Evolutionary conservation across 1,140 invertebrate genomes (phyloP).

Genomic region (Bombus confusus): DNA sequence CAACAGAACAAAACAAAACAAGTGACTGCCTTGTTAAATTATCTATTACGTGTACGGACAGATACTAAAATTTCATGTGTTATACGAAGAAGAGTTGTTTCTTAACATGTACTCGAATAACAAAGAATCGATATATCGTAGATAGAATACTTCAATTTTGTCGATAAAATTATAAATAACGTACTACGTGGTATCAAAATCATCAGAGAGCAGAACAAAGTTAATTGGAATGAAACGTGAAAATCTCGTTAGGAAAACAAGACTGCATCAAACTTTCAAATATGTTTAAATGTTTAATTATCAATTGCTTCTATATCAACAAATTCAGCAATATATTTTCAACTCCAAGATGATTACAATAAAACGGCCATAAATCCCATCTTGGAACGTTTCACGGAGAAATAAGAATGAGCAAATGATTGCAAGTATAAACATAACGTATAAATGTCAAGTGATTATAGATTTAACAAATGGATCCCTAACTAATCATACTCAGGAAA

Average conservation of each 20-base stretch:
- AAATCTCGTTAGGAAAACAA: neutral
- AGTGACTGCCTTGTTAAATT: too few species aligned
- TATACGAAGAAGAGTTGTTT: neutral
- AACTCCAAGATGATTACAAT: neutral
- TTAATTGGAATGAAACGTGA: constrained; percentile 16
- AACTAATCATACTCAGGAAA: constrained; percentile 20
- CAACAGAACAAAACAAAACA: neutral
- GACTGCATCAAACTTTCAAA: neutral
- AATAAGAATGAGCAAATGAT: neutral
- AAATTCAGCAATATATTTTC: neutral
- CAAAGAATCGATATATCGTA: neutral
- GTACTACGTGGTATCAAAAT: neutral
- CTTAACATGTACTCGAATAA: too few species aligned
- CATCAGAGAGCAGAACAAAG: constrained; percentile 1
- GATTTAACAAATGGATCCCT: constrained; percentile 1
- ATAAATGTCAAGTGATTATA: neutral
- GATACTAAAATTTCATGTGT: too few species aligned
- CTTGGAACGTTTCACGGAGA: neutral
- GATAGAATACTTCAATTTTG: neutral
- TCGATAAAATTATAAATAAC: neutral
- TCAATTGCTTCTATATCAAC: constrained; percentile 25
- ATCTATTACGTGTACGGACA: too few species aligned
- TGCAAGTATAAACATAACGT: neutral
- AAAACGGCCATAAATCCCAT: neutral
- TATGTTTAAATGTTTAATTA: neutral